Conservation (phyloP, 1,140 invertebrate species). For the honey bee (Apis mellifera) region Amel_HAv3.1 CM009934.2:12669501-12670000, state of each 20-base stretch:
- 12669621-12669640: background rate
- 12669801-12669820: background rate
- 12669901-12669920: background rate
- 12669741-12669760: background rate
- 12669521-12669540: constrained; percentile 83
- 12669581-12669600: background rate
- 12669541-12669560: constrained; percentile 54
- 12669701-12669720: too few relatives aligned
- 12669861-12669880: background rate
- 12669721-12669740: too few relatives aligned
- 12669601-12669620: background rate
- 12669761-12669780: background rate
- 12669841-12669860: too few relatives aligned
- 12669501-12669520: constrained; percentile 80
- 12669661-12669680: background rate
- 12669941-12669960: background rate
- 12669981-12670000: background rate
- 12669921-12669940: background rate
- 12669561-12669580: background rate
- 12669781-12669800: background rate
- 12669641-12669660: background rate
- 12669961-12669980: background rate
- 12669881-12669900: background rate
- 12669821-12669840: background rate
- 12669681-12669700: background rate